These are phyloP conservation scores for Sitodiplosis mosellana DNA, from an alignment of 1,140 invertebrate species.

Conservation along the genomic window DNA sequence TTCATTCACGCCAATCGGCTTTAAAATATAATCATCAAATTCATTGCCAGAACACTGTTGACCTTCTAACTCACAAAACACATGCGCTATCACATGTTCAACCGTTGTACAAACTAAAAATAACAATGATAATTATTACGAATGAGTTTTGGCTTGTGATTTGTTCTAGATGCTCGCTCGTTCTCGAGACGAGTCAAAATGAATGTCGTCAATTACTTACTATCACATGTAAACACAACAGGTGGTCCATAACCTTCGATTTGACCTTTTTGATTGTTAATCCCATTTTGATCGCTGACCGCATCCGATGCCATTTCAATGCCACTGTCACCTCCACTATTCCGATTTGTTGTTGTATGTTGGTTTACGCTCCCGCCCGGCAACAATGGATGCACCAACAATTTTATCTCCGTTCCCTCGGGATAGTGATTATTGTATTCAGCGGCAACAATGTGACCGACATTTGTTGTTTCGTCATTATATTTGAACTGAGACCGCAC, in stretches of 20 bases:
- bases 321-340: neutral
- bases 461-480: constrained; percentile 51
- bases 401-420: constrained; percentile 64
- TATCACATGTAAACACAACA: constrained; percentile 72
- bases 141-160: too few species aligned
- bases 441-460: constrained; percentile 63
- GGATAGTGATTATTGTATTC: constrained; percentile 58
- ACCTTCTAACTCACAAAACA: constrained; percentile 64
- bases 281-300: neutral
- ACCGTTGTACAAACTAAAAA: constrained; percentile 60
- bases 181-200: neutral
- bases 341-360: constrained; percentile 13
- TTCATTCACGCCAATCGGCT: constrained; percentile 22
- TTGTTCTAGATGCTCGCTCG: neutral
- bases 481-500: constrained; percentile 38
- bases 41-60: constrained; percentile 38
- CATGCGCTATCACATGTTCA: constrained; percentile 72
- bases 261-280: constrained; percentile 12
- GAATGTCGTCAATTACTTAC: constrained; percentile 34
- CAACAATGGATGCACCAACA: constrained; percentile 54
- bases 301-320: too few species aligned
- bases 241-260: constrained; percentile 35
- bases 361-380: constrained; percentile 27
- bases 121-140: neutral
- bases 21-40: constrained; percentile 44